These are phyloP conservation scores for Pollenia labialis DNA, from an alignment of 2,888 invertebrate genomes.

Conservation along the genomic window DNA sequence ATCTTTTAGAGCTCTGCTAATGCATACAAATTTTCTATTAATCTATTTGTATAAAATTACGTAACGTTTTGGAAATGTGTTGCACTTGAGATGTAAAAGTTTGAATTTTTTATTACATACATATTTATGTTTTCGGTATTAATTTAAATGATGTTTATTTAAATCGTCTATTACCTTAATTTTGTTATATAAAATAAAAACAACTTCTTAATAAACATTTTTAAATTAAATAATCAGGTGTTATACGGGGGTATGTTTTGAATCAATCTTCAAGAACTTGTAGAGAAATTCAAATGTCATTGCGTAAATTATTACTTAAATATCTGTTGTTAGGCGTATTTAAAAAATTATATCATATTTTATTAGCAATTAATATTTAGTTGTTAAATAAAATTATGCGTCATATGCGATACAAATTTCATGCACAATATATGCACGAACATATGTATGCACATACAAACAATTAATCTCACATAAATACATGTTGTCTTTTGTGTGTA, in stretches of 20 bases:
- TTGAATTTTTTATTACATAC: not conserved
- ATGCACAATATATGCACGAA: not conserved
- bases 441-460: no score
- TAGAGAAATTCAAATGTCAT: no score
- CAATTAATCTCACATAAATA: no score
- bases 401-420: constrained; percentile 5
- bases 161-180: not conserved
- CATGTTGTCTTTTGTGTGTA: no score
- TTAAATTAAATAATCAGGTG: no score
- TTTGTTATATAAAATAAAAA: no score
- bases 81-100: not conserved
- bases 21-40: constrained; percentile 1
- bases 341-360: constrained; percentile 15
- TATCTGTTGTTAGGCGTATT: not conserved
- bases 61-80: not conserved
- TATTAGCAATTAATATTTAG: constrained; percentile 15
- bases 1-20: not conserved
- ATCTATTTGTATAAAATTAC: not conserved
- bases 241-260: no score
- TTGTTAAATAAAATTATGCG: constrained; percentile 7
- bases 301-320: not conserved
- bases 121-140: not conserved
- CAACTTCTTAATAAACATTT: no score
- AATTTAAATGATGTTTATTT: not conserved
- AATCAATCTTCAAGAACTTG: no score